These are phyloP conservation scores for Callospermophilus lateralis DNA, from an alignment of 2,113 vertebrate genomes.

Conservation along the genomic window DNA sequence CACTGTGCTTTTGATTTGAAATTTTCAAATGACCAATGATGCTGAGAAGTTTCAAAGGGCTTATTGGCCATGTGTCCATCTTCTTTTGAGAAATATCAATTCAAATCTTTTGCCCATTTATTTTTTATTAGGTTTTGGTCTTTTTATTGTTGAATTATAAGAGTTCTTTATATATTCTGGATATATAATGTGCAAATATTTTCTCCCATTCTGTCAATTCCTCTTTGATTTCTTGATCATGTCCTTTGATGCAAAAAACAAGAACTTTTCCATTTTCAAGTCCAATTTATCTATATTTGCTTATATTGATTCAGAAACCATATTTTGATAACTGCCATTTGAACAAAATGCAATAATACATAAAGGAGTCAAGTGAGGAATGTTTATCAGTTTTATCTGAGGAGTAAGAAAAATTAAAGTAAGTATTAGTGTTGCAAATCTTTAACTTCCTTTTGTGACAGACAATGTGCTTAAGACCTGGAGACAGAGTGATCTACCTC, in stretches of 20 bases:
- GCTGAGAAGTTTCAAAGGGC: background rate
- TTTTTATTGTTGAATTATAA: background rate
- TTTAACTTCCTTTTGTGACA: background rate
- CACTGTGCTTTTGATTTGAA: background rate
- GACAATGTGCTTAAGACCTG: background rate
- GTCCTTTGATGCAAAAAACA: background rate
- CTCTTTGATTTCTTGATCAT: background rate
- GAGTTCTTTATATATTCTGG: background rate
- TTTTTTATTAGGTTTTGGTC: background rate
- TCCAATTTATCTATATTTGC: background rate
- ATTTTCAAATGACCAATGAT: background rate
- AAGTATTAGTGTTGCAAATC: conserved; percentile 9
- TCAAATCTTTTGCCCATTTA: background rate
- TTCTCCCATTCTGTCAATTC: background rate
- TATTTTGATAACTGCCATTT: background rate
- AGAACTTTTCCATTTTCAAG: background rate
- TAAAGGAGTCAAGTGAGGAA: background rate
- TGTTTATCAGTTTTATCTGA: background rate
- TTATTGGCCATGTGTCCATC: background rate
- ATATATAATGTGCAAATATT: background rate
- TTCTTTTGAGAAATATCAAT: background rate
- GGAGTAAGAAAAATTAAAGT: background rate
- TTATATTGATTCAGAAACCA: background rate
- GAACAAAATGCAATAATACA: background rate
- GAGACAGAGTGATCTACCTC: background rate